Evolutionary conservation across 2,888 invertebrate genomes (phyloP), one percentile per base, ranked within the genome.

Genomic region (Acanthosepion lycidas): DNA sequence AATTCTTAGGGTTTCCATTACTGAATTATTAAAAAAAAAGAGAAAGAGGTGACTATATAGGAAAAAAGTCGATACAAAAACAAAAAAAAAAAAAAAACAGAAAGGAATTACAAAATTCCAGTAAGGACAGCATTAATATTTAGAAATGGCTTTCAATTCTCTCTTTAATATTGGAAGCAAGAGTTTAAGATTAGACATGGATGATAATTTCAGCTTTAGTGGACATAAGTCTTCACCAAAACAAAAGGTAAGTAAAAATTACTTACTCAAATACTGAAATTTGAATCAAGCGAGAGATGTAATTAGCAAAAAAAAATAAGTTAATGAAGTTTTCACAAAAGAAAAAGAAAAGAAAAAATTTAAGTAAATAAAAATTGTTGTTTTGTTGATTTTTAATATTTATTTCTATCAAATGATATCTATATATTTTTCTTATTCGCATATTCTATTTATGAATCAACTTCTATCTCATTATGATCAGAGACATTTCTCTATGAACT

Each of bases 191-290:
- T n/a, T 78, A n/a, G n/a, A 33, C 12, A 15, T 15, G 78, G n/a
- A n/a, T 6, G 78, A 78, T 12, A 33, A 78, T 5, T n/a, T 33
- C n/a, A 78, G 78, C 18, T 78, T 15, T 78, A 78, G 78, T 33
- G n/a, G n/a, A 78, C n/a, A 12, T 78, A 78, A n/a, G 12, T 78
- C n/a, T n/a, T n/a, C 15, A n/a, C 12, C 12, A n/a, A n/a, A 78
- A 78, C 78, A 33, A 78, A 78, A 78, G 78, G 78, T 78, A 78
- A 78, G 78, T 78, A 78, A 78, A 78, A 28, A 78, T 78, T 78
- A 78, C n/a, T 78, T 78, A 78, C n/a, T 78, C 28, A 55, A 55
- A 18, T 15, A 20, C 20, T 55, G 20, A 55, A 20, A 55, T 18
- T 55, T 20, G 12, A 53, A 53, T 6, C 15, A 53, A 53, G 42